phyloP scores from a whole-genome alignment of 2,113 vertebrate genomes.

The Oryzias melastigma region DNA sequence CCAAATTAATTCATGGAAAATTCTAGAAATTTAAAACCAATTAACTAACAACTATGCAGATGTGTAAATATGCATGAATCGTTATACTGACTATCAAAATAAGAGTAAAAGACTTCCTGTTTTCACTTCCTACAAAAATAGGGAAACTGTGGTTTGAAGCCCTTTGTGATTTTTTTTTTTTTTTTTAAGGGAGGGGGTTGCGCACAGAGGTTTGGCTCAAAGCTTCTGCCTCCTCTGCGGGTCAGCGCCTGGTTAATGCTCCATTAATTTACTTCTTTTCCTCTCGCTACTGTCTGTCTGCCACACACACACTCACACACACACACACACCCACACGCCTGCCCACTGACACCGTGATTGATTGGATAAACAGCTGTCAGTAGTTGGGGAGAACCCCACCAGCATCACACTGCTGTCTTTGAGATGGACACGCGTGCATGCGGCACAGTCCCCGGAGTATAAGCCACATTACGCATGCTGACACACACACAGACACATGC shows the following conservation, averaged over 20 bases:
- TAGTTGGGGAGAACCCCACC: constrained; percentile 69
- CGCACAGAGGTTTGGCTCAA: constrained; percentile 66
- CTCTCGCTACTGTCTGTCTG: constrained; percentile 63
- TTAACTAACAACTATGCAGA: too few species aligned
- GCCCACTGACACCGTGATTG: constrained; percentile 88
- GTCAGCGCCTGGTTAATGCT: constrained; percentile 99
- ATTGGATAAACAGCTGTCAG: constrained; percentile 96
- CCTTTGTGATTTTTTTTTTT: background rate
- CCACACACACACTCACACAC: constrained; percentile 49
- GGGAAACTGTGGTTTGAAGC: background rate
- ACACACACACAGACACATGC: constrained; percentile 34
- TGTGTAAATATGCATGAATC: too few species aligned
- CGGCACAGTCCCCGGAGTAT: constrained; percentile 54
- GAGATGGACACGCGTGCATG: constrained; percentile 29
- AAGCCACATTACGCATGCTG: constrained; percentile 44
- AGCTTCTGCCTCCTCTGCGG: constrained; percentile 81
- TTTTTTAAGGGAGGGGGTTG: background rate
- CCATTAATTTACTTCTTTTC: constrained; percentile 99
- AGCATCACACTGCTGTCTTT: constrained; percentile 62
- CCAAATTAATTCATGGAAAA: too few species aligned
- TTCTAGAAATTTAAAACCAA: too few species aligned
- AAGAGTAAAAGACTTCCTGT: background rate
- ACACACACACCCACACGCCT: constrained; percentile 76
- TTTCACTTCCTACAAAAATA: background rate
- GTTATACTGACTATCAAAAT: background rate